Conservation (phyloP, 2,888 invertebrate genomes). For the Encarsia formosa region DNA sequence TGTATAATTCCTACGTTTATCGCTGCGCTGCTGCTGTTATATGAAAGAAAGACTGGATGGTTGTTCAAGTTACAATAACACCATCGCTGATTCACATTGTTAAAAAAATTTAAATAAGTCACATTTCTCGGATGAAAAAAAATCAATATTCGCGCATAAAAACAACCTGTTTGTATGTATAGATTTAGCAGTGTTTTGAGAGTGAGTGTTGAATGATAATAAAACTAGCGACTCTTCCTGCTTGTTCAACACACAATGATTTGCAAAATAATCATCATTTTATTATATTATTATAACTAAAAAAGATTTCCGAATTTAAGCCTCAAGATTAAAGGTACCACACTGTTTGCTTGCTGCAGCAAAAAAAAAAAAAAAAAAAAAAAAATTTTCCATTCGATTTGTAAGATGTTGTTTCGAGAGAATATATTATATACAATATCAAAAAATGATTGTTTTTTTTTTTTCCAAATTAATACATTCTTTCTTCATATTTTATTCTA, state of each 20-base stretch:
- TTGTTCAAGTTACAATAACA: slow-evolving; percentile 3
- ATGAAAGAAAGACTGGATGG: slow-evolving; percentile 22
- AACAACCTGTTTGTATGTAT: slow-evolving; percentile 13
- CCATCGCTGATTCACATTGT: slow-evolving; percentile 11
- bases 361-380: background rate
- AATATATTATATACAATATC: slow-evolving; percentile 24
- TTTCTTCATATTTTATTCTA: no score
- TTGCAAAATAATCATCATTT: no score
- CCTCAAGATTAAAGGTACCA: no score
- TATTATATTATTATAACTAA: no score
- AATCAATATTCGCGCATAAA: slow-evolving; percentile 9
- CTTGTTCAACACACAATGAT: no score
- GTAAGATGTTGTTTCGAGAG: slow-evolving; percentile 23
- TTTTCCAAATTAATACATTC: background rate
- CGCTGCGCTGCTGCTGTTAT: no score
- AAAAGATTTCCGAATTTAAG: no score
- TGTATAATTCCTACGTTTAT: slow-evolving; percentile 12
- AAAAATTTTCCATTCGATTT: slow-evolving; percentile 23
- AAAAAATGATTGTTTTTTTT: background rate
- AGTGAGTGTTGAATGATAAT: no score
- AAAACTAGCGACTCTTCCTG: no score
- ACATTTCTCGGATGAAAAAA: background rate
- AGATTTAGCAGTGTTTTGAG: no score
- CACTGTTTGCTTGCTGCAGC: background rate
- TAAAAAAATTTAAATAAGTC: slow-evolving; percentile 15